phyloP scores from a whole-genome alignment of 2,888 invertebrate genomes.

The Lithophane socia region DNA sequence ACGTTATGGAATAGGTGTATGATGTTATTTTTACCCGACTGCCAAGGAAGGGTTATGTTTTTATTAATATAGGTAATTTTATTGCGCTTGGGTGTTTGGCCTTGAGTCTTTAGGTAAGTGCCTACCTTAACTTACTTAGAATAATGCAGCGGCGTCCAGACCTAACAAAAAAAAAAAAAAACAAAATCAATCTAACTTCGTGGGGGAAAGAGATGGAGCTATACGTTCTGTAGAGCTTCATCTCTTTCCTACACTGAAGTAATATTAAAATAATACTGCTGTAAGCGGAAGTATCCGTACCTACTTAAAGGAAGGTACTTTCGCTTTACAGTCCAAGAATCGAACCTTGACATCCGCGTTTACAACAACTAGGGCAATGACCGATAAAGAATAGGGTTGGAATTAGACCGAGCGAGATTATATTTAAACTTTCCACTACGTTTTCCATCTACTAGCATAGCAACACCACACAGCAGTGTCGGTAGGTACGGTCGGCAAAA shows the following conservation, averaged over 20 bases:
- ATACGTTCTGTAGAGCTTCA: too few species aligned
- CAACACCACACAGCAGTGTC: not conserved
- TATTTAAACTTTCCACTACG: constrained; percentile 29
- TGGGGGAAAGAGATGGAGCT: too few species aligned
- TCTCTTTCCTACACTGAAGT: too few species aligned
- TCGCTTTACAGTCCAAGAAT: not conserved
- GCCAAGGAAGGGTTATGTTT: too few species aligned
- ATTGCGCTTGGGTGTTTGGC: not conserved
- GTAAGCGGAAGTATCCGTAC: too few species aligned
- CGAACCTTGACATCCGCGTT: constrained; percentile 14
- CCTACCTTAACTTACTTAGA: not conserved
- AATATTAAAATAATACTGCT: too few species aligned
- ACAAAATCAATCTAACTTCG: too few species aligned
- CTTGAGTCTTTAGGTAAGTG: not conserved
- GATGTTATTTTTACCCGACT: not conserved
- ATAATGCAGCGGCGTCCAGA: too few species aligned
- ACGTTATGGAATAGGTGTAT: not conserved
- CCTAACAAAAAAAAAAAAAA: too few species aligned
- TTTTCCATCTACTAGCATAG: constrained; percentile 5
- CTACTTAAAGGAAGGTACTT: too few species aligned
- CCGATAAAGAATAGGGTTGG: constrained; percentile 32
- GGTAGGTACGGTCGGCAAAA: not conserved
- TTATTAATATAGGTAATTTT: not conserved
- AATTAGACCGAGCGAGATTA: constrained; percentile 10
- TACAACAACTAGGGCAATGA: constrained; percentile 26